Base-by-base conservation (phyloP, 1,140 invertebrate species). In the Hermatobates lingyangjiaoensis region DNA sequence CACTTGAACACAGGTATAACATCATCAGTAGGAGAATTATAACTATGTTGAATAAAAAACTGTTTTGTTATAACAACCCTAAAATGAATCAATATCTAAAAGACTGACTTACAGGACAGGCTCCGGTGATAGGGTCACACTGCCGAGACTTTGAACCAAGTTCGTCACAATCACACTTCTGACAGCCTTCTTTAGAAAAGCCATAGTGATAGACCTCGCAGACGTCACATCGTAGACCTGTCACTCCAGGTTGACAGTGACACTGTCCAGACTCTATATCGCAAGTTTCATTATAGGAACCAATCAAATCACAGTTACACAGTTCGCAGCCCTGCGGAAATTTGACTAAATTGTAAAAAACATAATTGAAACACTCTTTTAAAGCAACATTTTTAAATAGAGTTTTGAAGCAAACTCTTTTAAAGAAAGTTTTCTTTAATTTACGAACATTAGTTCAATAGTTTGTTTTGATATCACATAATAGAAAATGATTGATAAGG, bases 161-260 rank as follows among this genome's bases (percentile, higher is more conserved):
- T 14, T 71, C 71, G 62, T 95, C 91, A 62, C 91, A 95, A 38
- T 91, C 81, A 58, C 91, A 95, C 15, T 78, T 67, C 55, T 79
- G 76, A 59, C 89, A 93, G 2, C 89, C 89, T 3, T 88, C 80
- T 2, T 64, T 54, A 15, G 88, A 84, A 66, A 94, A 96, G 42
- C 90, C 92, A 63, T 87, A 96, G 62, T 90, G 85, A 64, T 83
- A 79, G 0, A 80, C 71, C 52, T 78, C 74, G 62, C 92, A 96
- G 54, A 78, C 73, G 58, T 95, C 85, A 61, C 92, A 96, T 44
- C 77, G 74, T 55, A 73, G 64, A 3, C 88, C 90, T 5, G 83
- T 85, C 25, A 95, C 77, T 18, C 89, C 89, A 3, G 77, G 74
- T 59, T 81, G 77, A 64, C 91, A 94, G 54, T 77, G 74, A 62